Percentiles rank a stretch among this genome's conserved stretches.
Evolutionary conservation across 2,888 invertebrate species (phyloP).

Genomic region (Slavum lentiscoides): DNA sequence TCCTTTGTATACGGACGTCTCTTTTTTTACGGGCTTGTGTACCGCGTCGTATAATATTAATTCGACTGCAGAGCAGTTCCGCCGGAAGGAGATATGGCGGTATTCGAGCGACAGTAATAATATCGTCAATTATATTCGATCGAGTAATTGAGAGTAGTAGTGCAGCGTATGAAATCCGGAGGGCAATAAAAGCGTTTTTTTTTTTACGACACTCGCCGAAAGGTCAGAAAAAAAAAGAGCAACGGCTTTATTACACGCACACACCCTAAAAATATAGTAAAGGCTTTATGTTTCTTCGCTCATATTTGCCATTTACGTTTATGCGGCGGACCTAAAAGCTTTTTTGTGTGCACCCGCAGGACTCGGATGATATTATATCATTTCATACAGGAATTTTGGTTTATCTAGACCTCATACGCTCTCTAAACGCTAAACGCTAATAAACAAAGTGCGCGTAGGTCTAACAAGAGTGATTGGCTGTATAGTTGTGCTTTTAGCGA

Average conservation of each 20-base stretch:
- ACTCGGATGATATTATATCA: constrained; percentile 29
- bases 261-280: constrained; percentile 17
- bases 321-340: constrained; percentile 44
- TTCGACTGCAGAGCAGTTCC: too few species aligned
- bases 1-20: not conserved
- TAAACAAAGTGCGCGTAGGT: constrained; percentile 37
- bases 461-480: not conserved
- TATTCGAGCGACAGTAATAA: too few species aligned
- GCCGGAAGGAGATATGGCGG: too few species aligned
- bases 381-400: constrained; percentile 41
- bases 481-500: not conserved
- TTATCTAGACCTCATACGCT: constrained; percentile 6
- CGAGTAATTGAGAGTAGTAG: too few species aligned
- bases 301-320: constrained; percentile 17
- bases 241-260: constrained; percentile 19
- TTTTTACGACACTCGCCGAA: too few species aligned
- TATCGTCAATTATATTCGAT: too few species aligned
- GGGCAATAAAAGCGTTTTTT: too few species aligned
- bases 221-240: too few species aligned
- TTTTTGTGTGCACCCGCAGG: constrained; percentile 52
- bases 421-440: constrained; percentile 40
- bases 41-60: not conserved
- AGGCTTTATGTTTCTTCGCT: constrained; percentile 32
- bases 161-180: too few species aligned
- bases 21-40: not conserved